A percentile compares a stretch with the other conserved stretches of the same genome.
Evolutionary conservation across 2,113 vertebrate genomes (phyloP).

Genomic region (Hyaena hyaena): DNA sequence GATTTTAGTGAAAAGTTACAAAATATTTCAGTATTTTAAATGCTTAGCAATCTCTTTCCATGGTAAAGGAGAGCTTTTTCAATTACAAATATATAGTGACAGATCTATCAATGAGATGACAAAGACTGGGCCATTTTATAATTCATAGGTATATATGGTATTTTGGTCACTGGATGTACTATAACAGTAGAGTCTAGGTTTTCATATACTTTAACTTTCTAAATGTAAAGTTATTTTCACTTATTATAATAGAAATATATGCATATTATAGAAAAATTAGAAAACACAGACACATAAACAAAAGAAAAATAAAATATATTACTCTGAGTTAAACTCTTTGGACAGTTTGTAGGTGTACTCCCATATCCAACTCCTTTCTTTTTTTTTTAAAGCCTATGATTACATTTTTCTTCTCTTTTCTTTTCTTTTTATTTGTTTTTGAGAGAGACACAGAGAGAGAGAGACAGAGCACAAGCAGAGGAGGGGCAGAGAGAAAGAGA

Average conservation of each 20-base stretch:
- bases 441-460: too few relatives aligned
- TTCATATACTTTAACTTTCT: background rate
- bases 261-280: background rate
- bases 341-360: background rate
- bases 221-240: background rate
- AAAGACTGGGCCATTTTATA: background rate
- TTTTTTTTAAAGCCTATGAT: too few relatives aligned
- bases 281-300: background rate
- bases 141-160: background rate
- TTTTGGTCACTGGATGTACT: background rate
- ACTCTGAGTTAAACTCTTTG: background rate
- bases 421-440: too few relatives aligned
- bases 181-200: background rate
- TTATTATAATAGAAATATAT: background rate
- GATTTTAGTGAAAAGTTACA: conserved; percentile 22
- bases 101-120: background rate
- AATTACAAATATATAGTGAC: background rate
- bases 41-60: background rate
- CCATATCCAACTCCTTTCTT: rapidly evolving
- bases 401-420: too few relatives aligned
- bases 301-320: conserved; percentile 30
- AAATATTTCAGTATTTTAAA: conserved; percentile 48
- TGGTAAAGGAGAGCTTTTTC: background rate
- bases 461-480: too few relatives aligned
- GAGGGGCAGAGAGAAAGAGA: too few relatives aligned